Percentiles rank a stretch among this genome's conserved stretches.
phyloP scores from a whole-genome alignment of 2,888 invertebrate genomes.

The Spilosoma lubricipeda region DNA sequence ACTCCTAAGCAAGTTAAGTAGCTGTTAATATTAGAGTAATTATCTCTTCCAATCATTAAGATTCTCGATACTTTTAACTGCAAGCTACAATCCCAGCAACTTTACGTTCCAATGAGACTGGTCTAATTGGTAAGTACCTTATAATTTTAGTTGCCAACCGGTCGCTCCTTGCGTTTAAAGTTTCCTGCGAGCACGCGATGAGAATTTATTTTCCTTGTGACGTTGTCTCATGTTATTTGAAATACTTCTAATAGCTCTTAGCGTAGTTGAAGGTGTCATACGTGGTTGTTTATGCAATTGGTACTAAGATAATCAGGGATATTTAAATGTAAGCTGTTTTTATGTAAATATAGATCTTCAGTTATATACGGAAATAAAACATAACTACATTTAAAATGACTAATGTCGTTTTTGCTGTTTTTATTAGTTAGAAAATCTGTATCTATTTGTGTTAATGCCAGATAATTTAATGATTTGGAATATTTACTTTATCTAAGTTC shows the following conservation, averaged over 20 bases:
- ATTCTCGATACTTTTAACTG: slow-evolving; percentile 42
- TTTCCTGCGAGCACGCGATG: slow-evolving; percentile 13
- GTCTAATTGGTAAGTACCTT: slow-evolving; percentile 21
- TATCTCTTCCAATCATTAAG: slow-evolving; percentile 30
- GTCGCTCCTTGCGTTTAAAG: slow-evolving; percentile 4
- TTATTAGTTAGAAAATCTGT: no score
- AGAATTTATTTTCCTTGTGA: slow-evolving; percentile 7
- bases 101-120: slow-evolving; percentile 17
- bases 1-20: slow-evolving; percentile 32
- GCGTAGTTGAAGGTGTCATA: background rate
- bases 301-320: background rate
- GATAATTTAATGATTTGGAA: no score
- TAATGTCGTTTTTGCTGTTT: background rate
- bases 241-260: background rate
- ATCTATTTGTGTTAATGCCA: no score
- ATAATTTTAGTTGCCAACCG: slow-evolving; percentile 21
- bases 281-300: background rate
- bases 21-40: slow-evolving; percentile 47
- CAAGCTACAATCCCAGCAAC: slow-evolving; percentile 31
- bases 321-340: background rate
- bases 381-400: background rate
- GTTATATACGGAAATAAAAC: background rate
- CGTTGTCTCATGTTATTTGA: slow-evolving; percentile 11
- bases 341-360: background rate
- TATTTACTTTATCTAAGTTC: no score